Evolutionary conservation across 2,888 invertebrate genomes (phyloP).

Genomic region (Andrena hattorfiana): DNA sequence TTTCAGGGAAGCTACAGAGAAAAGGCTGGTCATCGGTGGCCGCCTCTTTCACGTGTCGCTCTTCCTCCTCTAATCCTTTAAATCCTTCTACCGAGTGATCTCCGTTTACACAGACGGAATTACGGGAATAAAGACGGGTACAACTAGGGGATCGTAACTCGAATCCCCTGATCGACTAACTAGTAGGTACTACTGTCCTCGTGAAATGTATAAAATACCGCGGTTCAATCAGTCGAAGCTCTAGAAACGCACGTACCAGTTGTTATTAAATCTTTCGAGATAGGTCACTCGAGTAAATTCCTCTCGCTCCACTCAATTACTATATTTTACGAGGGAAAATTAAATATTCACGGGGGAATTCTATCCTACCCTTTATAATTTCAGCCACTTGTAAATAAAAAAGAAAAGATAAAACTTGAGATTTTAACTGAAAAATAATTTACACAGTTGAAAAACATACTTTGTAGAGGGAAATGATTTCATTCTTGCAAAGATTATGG

Average conservation of each 20-base stretch:
- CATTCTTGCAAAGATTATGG: no score
- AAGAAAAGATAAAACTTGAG: no score
- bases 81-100: constrained; percentile 50
- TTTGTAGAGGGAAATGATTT: no score
- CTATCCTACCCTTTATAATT: neutral
- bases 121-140: constrained; percentile 18
- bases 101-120: constrained; percentile 40
- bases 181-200: constrained; percentile 1
- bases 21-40: constrained; percentile 72
- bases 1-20: constrained; percentile 65
- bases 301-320: neutral
- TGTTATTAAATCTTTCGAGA: neutral
- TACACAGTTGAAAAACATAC: neutral
- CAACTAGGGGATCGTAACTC: neutral
- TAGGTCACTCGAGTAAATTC: neutral
- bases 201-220: neutral
- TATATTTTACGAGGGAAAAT: no score
- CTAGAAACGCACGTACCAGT: neutral
- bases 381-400: neutral
- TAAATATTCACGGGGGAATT: no score
- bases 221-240: neutral
- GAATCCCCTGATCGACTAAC: constrained; percentile 14
- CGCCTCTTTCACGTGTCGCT: constrained; percentile 60
- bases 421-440: no score
- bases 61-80: constrained; percentile 56